phyloP scores from a whole-genome alignment of 2,113 vertebrate species.

The Channa maculata region DNA sequence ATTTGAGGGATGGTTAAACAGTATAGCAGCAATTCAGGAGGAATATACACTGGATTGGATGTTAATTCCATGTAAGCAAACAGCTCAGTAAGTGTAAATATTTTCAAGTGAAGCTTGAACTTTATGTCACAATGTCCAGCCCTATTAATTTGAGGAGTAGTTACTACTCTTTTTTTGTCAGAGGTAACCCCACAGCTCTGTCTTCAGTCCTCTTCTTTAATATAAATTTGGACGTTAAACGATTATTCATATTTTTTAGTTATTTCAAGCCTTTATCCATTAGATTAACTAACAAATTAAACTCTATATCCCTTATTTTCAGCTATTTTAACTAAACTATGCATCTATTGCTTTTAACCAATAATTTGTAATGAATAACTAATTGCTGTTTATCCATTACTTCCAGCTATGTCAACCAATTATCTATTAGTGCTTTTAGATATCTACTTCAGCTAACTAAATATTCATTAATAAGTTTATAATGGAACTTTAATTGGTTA shows the following conservation, averaged over 20 bases:
- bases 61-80: background rate
- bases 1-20: constrained; percentile 45
- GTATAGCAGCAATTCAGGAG: constrained; percentile 4
- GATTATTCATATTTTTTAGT: background rate
- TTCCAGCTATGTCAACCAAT: background rate
- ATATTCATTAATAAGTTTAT: background rate
- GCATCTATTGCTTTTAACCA: background rate
- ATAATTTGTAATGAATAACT: too few relatives aligned
- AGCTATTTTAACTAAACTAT: background rate
- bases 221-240: too few relatives aligned
- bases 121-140: background rate
- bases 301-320: background rate
- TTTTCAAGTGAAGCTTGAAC: constrained; percentile 6
- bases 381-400: too few relatives aligned
- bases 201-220: background rate
- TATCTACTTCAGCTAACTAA: too few relatives aligned
- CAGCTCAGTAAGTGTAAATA: background rate
- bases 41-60: background rate
- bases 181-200: background rate
- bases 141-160: too few relatives aligned
- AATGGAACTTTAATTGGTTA: too few relatives aligned
- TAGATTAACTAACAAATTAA: too few relatives aligned
- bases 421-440: background rate
- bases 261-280: background rate
- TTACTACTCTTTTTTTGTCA: background rate